These are phyloP conservation scores for Hestina assimilis DNA, from an alignment of 1,140 invertebrate species.

Conservation along the genomic window DNA sequence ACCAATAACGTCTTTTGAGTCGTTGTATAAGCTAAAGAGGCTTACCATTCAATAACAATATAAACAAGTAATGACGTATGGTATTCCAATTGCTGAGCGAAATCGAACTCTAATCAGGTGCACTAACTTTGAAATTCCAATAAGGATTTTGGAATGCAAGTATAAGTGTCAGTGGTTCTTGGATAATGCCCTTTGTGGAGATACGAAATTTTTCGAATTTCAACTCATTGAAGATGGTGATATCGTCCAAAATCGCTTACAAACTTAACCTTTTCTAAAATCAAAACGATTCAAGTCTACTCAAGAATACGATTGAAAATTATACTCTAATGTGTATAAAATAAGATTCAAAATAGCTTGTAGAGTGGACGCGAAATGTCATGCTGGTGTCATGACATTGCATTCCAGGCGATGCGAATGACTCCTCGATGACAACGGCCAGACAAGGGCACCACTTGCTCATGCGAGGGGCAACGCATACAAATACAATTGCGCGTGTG, in stretches of 20 bases:
- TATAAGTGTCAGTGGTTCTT: conserved; percentile 40
- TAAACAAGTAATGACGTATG: conserved; percentile 35
- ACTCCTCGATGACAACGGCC: conserved; percentile 70
- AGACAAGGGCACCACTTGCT: conserved; percentile 71
- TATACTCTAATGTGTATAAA: background rate
- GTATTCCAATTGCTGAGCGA: conserved; percentile 13
- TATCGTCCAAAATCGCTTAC: conserved; percentile 50
- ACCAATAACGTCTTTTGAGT: conserved; percentile 19
- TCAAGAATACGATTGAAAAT: conserved; percentile 14
- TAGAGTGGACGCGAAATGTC: conserved; percentile 34
- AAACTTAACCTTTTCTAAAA: background rate
- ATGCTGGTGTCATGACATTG: conserved; percentile 66
- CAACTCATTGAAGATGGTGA: conserved; percentile 41
- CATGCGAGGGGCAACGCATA: conserved; percentile 46
- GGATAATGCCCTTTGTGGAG: conserved; percentile 61
- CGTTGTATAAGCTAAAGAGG: conserved; percentile 42
- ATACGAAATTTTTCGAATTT: conserved; percentile 46
- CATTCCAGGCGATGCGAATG: conserved; percentile 71
- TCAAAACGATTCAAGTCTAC: conserved; percentile 28
- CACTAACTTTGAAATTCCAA: conserved; percentile 31
- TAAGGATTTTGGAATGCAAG: conserved; percentile 33
- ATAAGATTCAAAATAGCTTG: conserved; percentile 26
- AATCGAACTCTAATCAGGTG: conserved; percentile 25
- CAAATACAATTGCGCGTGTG: conserved; percentile 22
- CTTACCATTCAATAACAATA: conserved; percentile 51